phyloP scores from a whole-genome alignment of 2,888 invertebrate species.

The Lottia scabra region DNA sequence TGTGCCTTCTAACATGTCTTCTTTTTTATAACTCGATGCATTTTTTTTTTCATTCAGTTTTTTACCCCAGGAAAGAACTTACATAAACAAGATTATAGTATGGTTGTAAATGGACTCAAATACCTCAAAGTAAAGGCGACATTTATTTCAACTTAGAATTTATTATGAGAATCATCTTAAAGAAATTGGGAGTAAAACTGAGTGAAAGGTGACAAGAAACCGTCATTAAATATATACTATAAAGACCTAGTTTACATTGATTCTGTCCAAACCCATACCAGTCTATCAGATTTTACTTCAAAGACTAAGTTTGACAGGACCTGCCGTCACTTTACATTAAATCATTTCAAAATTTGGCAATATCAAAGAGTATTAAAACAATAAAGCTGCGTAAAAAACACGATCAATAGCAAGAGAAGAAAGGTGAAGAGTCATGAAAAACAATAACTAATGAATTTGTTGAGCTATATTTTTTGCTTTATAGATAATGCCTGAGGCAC shows the following conservation, averaged over 20 bases:
- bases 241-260: not conserved
- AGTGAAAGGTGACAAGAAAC: not conserved
- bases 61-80: too few species aligned
- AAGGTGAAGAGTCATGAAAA: not conserved
- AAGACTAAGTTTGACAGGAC: not conserved
- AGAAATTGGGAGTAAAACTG: not conserved
- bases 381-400: not conserved
- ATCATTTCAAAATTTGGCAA: not conserved
- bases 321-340: not conserved
- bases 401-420: not conserved
- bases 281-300: not conserved
- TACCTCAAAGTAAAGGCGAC: too few species aligned
- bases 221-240: not conserved
- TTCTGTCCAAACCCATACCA: not conserved
- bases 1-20: too few species aligned
- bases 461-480: not conserved
- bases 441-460: constrained; percentile 7
- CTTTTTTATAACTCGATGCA: too few species aligned
- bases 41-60: too few species aligned
- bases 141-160: too few species aligned
- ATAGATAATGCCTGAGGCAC: not conserved
- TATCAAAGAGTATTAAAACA: not conserved
- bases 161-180: too few species aligned
- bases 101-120: too few species aligned
- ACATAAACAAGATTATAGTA: too few species aligned